phyloP scores from a whole-genome alignment of 1,140 invertebrate genomes.

The Megalopta genalis region DNA sequence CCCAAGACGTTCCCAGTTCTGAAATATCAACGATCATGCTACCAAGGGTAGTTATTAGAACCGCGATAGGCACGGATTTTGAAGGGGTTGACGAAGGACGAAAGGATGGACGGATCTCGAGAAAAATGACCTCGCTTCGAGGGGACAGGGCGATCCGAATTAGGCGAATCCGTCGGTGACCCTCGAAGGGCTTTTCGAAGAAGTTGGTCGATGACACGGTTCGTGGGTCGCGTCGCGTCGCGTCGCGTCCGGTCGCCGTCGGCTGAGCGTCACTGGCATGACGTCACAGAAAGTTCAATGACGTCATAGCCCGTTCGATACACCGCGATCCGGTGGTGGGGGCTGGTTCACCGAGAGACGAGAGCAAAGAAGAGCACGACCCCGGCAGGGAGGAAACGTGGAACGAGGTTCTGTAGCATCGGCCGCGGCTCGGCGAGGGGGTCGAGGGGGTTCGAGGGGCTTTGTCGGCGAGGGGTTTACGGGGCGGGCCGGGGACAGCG shows the following conservation, averaged over 20 bases:
- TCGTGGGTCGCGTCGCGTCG: no score
- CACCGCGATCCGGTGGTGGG: conserved; percentile 62
- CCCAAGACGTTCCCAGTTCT: no score
- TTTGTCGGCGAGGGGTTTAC: no score
- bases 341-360: conserved; percentile 54
- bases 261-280: conserved; percentile 66
- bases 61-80: no score
- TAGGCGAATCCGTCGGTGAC: not conserved
- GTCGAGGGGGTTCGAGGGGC: no score
- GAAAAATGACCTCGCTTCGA: not conserved
- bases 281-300: conserved; percentile 74
- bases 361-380: conserved; percentile 38
- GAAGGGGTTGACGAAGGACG: no score
- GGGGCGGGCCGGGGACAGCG: no score
- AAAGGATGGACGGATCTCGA: no score
- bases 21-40: no score
- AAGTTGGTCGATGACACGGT: conserved; percentile 21
- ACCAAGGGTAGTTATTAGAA: no score
- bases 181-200: not conserved
- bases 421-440: not conserved
- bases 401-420: not conserved
- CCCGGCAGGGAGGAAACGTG: not conserved
- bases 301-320: conserved; percentile 77
- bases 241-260: no score
- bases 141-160: not conserved